Base-by-base conservation (phyloP, 2,113 vertebrate genomes). In the Thinocorus orbignyianus region DNA sequence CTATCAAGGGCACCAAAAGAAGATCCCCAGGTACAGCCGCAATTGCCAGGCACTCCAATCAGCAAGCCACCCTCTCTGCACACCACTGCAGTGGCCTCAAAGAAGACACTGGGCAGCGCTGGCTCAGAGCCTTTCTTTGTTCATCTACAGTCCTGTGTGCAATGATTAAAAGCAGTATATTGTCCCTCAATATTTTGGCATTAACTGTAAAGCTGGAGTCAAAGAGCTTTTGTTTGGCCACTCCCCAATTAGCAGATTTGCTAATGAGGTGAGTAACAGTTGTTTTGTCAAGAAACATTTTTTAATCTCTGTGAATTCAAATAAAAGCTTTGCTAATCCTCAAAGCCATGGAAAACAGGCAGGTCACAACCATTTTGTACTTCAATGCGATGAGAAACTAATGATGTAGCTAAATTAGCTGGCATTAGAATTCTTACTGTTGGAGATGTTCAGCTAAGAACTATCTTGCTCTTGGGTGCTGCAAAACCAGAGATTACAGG, bases 201-300 rank as follows among this genome's bases (percentile, higher is more conserved):
- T 76, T 64, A 82, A 60, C 39, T 78, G 78, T 46, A 82, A 46
- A 74, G 41, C 49, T 77, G 42, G 35, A 86, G 83, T 72, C 15
- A 18, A 74, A 82, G 19, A 68, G 39, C 81, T 91, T 93, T 90
- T 86, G 72, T 83, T 69, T 87, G 60, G 64, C 91, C 90, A 71
- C 77, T 91, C 89, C 91, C 71, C 79, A 91, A 16, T 96, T 95
- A 74, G 88, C 73, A 70, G 77, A 71, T 82, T 95, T 94, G 88
- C 94, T 92, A 92, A 89, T 92, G 93, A 61, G 1, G 0, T 9
- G 16, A 95, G 65, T 71, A 82, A 81, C 33, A 91, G 77, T 92
- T 95, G 78, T 90, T 97, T 81, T 93, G 81, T 95, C 94, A 92
- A 83, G 58, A 87, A 95, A 46, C 26, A 66, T 87, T 89, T 95